A percentile compares a stretch with the other conserved stretches of the same genome.
These are phyloP conservation scores for Thunnus albacares DNA, from an alignment of 2,797 vertebrate genomes.

Conservation along the genomic window DNA sequence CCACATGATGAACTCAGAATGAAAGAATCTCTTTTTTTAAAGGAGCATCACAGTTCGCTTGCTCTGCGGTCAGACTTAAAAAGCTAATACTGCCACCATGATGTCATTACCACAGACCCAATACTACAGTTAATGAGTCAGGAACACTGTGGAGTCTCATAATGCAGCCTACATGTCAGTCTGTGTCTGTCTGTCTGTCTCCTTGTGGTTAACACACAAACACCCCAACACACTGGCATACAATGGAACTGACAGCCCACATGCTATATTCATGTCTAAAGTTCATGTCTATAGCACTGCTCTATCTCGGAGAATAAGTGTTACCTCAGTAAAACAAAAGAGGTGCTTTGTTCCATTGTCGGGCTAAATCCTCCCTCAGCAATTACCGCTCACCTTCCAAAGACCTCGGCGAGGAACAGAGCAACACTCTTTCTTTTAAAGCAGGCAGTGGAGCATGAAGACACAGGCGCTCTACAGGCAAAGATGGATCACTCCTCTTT, in stretches of 20 bases:
- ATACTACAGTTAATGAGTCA: slow-evolving; percentile 60
- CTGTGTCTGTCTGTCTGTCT: slow-evolving; percentile 38
- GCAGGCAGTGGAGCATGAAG: slow-evolving; percentile 76
- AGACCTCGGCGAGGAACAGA: slow-evolving; percentile 78
- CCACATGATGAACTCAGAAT: slow-evolving; percentile 69
- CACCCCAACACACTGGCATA: slow-evolving; percentile 39
- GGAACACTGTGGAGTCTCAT: slow-evolving; percentile 46
- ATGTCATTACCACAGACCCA: slow-evolving; percentile 73
- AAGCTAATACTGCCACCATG: slow-evolving; percentile 66
- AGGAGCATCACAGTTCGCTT: slow-evolving; percentile 51
- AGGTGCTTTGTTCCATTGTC: slow-evolving; percentile 77
- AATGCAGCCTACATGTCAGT: slow-evolving; percentile 44
- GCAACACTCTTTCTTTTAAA: slow-evolving; percentile 77
- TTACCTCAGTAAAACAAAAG: slow-evolving; percentile 77
- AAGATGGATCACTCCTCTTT: slow-evolving; percentile 46
- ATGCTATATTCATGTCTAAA: slow-evolving; percentile 51
- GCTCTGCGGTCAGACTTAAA: slow-evolving; percentile 67
- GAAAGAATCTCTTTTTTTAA: slow-evolving; percentile 66
- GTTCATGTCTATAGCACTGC: slow-evolving; percentile 55
- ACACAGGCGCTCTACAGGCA: slow-evolving; percentile 58
- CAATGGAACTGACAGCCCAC: slow-evolving; percentile 26
- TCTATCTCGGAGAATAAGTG: slow-evolving; percentile 59
- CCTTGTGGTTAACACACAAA: slow-evolving; percentile 58
- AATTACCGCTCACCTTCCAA: slow-evolving; percentile 84
- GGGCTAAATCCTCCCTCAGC: slow-evolving; percentile 81